A percentile compares a stretch with the other conserved stretches of the same genome.
Evolutionary conservation across 2,888 invertebrate genomes (phyloP).

Genomic region (Meghimatium bilineatum): DNA sequence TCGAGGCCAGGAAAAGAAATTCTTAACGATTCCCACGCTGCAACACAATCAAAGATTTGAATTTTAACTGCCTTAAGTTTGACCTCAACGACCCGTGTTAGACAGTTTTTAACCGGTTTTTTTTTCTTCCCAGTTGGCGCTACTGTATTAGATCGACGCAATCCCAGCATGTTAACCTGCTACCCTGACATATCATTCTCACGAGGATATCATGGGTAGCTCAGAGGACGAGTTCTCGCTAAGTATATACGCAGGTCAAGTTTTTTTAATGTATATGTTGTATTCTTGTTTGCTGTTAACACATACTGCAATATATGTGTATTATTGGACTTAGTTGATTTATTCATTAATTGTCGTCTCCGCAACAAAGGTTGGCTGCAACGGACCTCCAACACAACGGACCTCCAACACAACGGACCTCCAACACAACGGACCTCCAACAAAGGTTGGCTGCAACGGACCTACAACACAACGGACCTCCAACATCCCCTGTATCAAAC

Average conservation of each 20-base stretch:
- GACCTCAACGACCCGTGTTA: conserved; percentile 7
- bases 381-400: too few relatives aligned
- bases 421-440: too few relatives aligned
- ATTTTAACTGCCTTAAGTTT: conserved; percentile 29
- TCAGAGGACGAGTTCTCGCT: too few relatives aligned
- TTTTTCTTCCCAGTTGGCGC: background rate
- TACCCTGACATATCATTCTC: background rate
- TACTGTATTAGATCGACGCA: conserved; percentile 16
- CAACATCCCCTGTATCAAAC: too few relatives aligned
- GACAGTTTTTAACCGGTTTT: conserved; percentile 1
- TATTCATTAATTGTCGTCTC: too few relatives aligned
- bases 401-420: too few relatives aligned
- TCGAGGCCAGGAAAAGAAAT: conserved; percentile 22
- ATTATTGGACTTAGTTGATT: too few relatives aligned
- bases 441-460: too few relatives aligned
- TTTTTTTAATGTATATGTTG: too few relatives aligned
- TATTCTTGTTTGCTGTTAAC: background rate
- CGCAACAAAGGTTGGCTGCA: too few relatives aligned
- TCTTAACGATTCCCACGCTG: conserved; percentile 32
- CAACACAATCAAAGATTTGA: conserved; percentile 28
- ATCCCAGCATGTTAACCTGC: background rate
- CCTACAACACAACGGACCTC: too few relatives aligned
- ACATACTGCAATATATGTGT: background rate
- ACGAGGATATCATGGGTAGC: background rate
- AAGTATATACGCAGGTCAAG: too few relatives aligned